These are phyloP conservation scores for Dolichomitus sp. DNA, from an alignment of 2,888 invertebrate species.

Conservation along the genomic window DNA sequence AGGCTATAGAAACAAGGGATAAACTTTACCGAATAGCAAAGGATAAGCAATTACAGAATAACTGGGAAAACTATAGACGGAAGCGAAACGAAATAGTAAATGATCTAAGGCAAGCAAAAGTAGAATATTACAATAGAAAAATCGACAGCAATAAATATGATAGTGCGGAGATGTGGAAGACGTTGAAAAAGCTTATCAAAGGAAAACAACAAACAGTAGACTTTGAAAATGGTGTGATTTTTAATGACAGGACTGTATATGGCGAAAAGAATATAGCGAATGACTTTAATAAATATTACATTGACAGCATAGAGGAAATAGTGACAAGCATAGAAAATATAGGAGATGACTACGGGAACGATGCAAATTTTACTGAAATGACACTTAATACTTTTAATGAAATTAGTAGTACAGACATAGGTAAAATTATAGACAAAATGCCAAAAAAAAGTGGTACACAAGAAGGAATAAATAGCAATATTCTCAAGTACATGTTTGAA, in stretches of 20 bases:
- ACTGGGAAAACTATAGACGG: conserved; percentile 1
- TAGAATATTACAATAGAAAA: neutral
- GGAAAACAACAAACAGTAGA: neutral
- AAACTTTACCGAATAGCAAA: neutral
- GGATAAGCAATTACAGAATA: neutral
- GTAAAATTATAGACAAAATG: neutral
- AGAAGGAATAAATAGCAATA: conserved; percentile 20
- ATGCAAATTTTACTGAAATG: neutral
- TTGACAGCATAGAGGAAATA: conserved; percentile 17
- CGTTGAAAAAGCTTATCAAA: neutral
- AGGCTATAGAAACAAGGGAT: no score
- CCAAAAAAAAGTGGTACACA: no score
- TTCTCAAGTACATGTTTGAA: neutral
- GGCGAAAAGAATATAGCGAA: neutral
- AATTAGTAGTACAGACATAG: neutral
- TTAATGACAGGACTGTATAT: neutral
- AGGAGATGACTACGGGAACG: neutral
- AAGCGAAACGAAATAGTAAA: no score
- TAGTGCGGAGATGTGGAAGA: conserved; percentile 23
- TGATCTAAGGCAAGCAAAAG: neutral
- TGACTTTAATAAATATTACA: conserved; percentile 13
- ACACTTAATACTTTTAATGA: neutral
- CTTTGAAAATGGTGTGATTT: neutral
- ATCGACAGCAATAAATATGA: conserved; percentile 1
- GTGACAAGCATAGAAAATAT: neutral